Conservation (phyloP, 2,797 vertebrate genomes). For the Limosa lapponica region DNA sequence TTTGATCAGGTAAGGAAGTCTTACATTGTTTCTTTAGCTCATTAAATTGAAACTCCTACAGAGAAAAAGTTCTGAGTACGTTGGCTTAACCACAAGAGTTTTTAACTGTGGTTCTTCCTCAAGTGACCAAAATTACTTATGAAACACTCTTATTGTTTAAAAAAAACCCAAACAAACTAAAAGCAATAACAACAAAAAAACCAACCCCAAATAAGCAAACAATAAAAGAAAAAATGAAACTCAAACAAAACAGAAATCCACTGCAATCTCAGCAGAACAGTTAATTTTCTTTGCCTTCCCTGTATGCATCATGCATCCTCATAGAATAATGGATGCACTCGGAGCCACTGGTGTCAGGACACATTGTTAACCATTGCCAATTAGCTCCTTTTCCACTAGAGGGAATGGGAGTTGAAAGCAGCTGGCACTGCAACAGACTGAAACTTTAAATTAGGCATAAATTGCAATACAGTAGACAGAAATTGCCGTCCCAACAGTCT, state of each 20-base stretch:
- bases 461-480: slow-evolving; percentile 2
- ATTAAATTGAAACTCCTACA: neutral
- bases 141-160: neutral
- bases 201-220: neutral
- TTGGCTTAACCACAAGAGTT: neutral
- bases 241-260: neutral
- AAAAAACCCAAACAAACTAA: accelerated
- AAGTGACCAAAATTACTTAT: neutral
- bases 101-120: neutral
- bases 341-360: neutral
- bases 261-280: neutral
- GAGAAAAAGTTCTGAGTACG: neutral
- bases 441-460: slow-evolving; percentile 33
- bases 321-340: neutral
- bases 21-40: neutral
- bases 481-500: neutral
- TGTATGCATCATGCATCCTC: neutral
- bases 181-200: neutral
- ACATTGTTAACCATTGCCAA: neutral
- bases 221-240: neutral
- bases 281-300: neutral
- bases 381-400: slow-evolving; percentile 10
- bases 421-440: neutral
- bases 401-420: neutral
- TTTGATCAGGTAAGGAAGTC: neutral